Evolutionary conservation across 2,113 vertebrate species (phyloP).

Genomic region (Stigmatopora argus): DNA sequence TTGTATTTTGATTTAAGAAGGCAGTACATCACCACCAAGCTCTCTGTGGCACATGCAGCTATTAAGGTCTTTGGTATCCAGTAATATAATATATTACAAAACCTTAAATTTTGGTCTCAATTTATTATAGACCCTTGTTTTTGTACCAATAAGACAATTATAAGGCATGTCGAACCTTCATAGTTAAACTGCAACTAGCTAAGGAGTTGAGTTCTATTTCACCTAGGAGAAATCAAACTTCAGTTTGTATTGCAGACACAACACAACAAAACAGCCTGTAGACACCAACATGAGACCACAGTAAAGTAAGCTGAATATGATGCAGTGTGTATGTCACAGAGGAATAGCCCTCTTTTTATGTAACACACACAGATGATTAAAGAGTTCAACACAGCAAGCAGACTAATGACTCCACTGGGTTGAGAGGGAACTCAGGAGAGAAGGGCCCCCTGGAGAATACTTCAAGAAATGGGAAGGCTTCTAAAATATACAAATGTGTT

Average conservation of each 20-base stretch:
- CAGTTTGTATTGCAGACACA: conserved; percentile 54
- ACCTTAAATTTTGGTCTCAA: not conserved
- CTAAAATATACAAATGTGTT: conserved; percentile 77
- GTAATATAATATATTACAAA: not conserved
- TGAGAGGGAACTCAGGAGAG: conserved; percentile 64
- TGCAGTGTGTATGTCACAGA: conserved; percentile 56
- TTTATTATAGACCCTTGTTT: not conserved
- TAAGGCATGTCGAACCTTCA: conserved; percentile 7
- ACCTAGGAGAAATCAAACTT: conserved; percentile 54
- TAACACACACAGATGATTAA: conserved; percentile 73
- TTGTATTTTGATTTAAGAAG: too few relatives aligned
- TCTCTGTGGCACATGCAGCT: too few relatives aligned
- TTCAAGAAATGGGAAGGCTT: conserved; percentile 47
- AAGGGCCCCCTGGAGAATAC: conserved; percentile 62
- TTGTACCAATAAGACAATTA: conserved; percentile 1
- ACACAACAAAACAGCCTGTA: conserved; percentile 47
- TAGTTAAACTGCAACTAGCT: conserved; percentile 29
- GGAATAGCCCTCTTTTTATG: conserved; percentile 69
- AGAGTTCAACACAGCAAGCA: conserved; percentile 71
- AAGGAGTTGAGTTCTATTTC: conserved; percentile 53
- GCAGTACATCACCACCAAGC: too few relatives aligned
- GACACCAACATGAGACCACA: conserved; percentile 60
- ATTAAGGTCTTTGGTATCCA: too few relatives aligned
- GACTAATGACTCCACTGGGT: conserved; percentile 73
- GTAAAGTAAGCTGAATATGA: conserved; percentile 54